Base-by-base conservation (phyloP, 23 tunicate genomes). In the Trididemnum clinides region DNA sequence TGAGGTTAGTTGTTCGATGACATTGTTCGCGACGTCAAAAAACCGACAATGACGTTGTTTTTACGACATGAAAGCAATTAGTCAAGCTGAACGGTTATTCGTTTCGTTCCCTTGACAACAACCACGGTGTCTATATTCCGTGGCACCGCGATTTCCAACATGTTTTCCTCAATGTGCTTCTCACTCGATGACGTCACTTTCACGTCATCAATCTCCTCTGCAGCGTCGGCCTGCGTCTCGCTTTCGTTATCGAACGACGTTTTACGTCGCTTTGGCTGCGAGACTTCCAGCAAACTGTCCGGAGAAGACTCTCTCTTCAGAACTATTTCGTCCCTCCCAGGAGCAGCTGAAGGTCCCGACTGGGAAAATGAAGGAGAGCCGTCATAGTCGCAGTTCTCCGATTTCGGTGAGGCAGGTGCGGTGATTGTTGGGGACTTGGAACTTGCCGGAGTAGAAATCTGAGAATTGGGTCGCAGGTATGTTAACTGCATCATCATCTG, bases 401-500 rank as follows among this genome's bases (percentile, higher is more conserved):
- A 57, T 20, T 73, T 73, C 27, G 80, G 80, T 7, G 80, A 73
- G 3, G 27, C 57, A 23, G 65, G 28, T 65, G 36, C 30, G 7
- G 65, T 35, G 32, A 6, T 36, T 2, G 12, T 5, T 2, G 83
- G 66, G 3, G 66, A 78, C 2, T 65, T 51, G 22, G 2, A 1
- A 18, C 31, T 5, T 20, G 22, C 21, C 7, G 30, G 5, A 6
- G 50, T 27, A 6, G 38, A 35, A 27, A 2, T 6, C 29, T 25
- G 75, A 1, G 49, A 29, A 21, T 72, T 54, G 3, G 64, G 21
- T 10, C 85, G 18, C 85, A 80, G 50, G 28, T 80, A 63, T 3
- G 91, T 66, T 20, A 87, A 33, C 7, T 87, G 91, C 57, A 80
- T 26, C 85, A 87, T 70, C 20, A 82, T 85, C 37, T 87, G 91